Evolutionary conservation across 2,888 invertebrate genomes (phyloP), one percentile per base, ranked within the genome.

Genomic region (Plusia festucae): DNA sequence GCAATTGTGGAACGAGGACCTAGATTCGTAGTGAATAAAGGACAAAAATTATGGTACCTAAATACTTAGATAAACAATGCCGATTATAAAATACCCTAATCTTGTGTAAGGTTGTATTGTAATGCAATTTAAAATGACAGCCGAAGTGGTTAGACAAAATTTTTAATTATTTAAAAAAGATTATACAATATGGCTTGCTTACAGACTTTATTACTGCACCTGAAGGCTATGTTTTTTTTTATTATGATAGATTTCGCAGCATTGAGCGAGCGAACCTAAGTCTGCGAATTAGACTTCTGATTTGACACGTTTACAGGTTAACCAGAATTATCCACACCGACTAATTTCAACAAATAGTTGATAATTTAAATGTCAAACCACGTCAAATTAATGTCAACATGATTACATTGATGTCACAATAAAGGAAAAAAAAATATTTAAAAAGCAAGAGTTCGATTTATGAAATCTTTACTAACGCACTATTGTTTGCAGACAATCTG

Each of bases 371-470:
- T 62, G 53, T 52, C 59, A 62, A 67, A 68, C 69, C 60, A 64
- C 67, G 60, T 22, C 72, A 51, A 77, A 79, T 68, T 65, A 61
- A 53, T 59, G 63, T 30, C 34, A 70, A 69, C 44, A 64, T n/a
- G n/a, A n/a, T 62, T 73, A 34, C 65, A 55, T 46, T 60, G n/a
- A 68, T 68, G 69, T 62, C 76, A 58, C 67, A 78, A 81, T 66
- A 18, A 20, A 63, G 56, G 55, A 49, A 64, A 62, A 64, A 62
- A 63, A 70, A 65, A 76, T 70, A 65, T 65, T 61, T 58, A 51
- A 58, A 65, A 57, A 53, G 32, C 63, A 60, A 46, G n/a, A 59
- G 55, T 51, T 54, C 56, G 46, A 8, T 70, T 69, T 60, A 65
- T 56, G 73, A 70, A 76, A 79, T 73, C 53, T 67, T 59, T 51